Evolutionary conservation across 1,140 invertebrate genomes (phyloP), one percentile per base, ranked within the genome.

Genomic region (Bombus polaris): DNA sequence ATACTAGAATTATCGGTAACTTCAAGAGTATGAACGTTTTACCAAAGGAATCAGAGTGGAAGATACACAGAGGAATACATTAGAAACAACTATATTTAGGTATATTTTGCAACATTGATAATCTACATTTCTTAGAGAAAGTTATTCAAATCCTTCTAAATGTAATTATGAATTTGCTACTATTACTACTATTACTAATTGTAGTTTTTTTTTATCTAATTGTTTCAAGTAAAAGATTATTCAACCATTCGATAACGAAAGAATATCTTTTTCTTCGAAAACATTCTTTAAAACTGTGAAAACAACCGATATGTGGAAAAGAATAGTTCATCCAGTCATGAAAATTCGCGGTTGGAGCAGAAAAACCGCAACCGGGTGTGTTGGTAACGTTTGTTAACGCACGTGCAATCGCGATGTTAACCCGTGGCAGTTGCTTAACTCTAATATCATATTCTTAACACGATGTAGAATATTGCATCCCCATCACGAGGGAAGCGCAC

Each of bases 381-480:
- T 25, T 15, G 13, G n/a, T 65, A 65, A 44, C 28, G 39, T 65
- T 8, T 28, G 37, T 44, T 15, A 44, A 62, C 66, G 57, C 57
- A 53, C 68, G 76, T 80, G 75, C 75, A 47, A 35, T n/a, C n/a
- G 3, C 66, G 57, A 65, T 73, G 80, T 85, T 72, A 80, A 85
- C 53, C 73, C 37, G 18, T 62, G 28, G 2, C n/a, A 53, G 83
- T 47, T 57, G 68, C 28, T 80, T 65, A 85, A 85, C 83, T 85
- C 83, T 73, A 80, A 85, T 85, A 85, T 85, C 39, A 85, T 85
- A 85, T 85, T 85, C 83, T 85, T 80, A 85, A 80, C 83, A 80
- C 83, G 83, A 80, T 53, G 77, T 62, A 28, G 76, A 72, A 80
- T 85, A 85, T 85, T 44, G 77, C 77, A 57, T 71, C 76, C 77